Percentiles rank a stretch among this genome's conserved stretches.
phyloP scores from a whole-genome alignment of 2,797 vertebrate genomes.

The Lacerta viridis region DNA sequence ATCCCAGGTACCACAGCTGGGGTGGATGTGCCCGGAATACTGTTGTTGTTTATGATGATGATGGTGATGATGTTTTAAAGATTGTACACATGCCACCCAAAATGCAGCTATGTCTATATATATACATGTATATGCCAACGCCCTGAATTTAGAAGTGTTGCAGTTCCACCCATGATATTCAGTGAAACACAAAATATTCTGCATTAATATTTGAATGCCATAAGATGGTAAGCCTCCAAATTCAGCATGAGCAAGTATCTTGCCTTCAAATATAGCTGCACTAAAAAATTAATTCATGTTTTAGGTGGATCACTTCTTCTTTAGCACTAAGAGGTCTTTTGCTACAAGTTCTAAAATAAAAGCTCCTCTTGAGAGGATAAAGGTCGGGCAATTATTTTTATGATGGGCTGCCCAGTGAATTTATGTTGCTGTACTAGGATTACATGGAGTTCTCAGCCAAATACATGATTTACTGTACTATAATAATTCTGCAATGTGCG shows the following conservation, averaged over 20 bases:
- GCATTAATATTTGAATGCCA: slow-evolving; percentile 25
- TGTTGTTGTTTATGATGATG: too few relatives aligned
- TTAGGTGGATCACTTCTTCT: slow-evolving; percentile 55
- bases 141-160: not conserved
- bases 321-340: slow-evolving; percentile 58
- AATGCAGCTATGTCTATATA: too few relatives aligned
- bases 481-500: slow-evolving; percentile 38
- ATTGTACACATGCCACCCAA: slow-evolving; percentile 1
- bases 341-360: slow-evolving; percentile 60
- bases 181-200: slow-evolving; percentile 33
- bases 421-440: slow-evolving; percentile 66
- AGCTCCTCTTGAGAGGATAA: slow-evolving; percentile 61
- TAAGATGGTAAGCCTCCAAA: slow-evolving; percentile 56
- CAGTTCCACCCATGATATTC: slow-evolving; percentile 5
- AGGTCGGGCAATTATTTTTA: slow-evolving; percentile 69
- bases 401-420: slow-evolving; percentile 65
- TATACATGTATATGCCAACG: too few relatives aligned
- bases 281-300: slow-evolving; percentile 62
- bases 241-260: slow-evolving; percentile 54
- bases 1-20: too few relatives aligned
- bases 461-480: not conserved
- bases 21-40: too few relatives aligned
- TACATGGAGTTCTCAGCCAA: slow-evolving; percentile 54
- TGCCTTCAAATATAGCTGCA: slow-evolving; percentile 55
- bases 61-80: slow-evolving; percentile 43